Evolutionary conservation across 2,888 invertebrate genomes (phyloP).

Genomic region (Hydrotaea diabolus): DNA sequence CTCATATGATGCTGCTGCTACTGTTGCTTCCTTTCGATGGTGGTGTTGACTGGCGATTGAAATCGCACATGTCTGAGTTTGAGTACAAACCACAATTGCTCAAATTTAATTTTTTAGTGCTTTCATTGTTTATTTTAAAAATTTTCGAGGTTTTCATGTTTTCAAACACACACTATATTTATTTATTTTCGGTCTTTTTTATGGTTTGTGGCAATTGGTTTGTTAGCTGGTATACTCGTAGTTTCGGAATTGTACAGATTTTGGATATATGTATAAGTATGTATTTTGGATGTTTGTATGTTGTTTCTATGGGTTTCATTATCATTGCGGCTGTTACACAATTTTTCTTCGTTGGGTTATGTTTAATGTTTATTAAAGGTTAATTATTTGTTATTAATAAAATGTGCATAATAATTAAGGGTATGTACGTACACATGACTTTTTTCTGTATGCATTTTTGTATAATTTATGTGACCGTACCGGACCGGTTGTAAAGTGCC

Average conservation of each 20-base stretch:
- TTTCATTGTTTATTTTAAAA: slow-evolving; percentile 46
- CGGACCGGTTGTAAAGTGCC: no score
- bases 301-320: not conserved
- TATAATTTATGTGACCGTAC: no score
- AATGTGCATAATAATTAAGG: not conserved
- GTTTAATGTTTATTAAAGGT: not conserved
- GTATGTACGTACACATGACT: no score
- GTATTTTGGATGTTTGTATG: not conserved
- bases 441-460: no score
- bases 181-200: no score
- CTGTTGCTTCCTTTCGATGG: not conserved
- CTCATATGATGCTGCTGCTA: not conserved
- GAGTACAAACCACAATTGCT: slow-evolving; percentile 46
- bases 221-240: not conserved
- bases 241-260: not conserved
- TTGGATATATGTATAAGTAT: not conserved
- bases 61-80: not conserved
- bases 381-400: not conserved
- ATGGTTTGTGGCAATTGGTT: not conserved
- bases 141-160: slow-evolving; percentile 38
- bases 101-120: slow-evolving; percentile 40
- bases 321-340: not conserved
- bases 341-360: not conserved
- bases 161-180: no score
- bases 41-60: not conserved